Evolutionary conservation across 2,797 vertebrate species (phyloP).

Genomic region (Chelon labrosus): DNA sequence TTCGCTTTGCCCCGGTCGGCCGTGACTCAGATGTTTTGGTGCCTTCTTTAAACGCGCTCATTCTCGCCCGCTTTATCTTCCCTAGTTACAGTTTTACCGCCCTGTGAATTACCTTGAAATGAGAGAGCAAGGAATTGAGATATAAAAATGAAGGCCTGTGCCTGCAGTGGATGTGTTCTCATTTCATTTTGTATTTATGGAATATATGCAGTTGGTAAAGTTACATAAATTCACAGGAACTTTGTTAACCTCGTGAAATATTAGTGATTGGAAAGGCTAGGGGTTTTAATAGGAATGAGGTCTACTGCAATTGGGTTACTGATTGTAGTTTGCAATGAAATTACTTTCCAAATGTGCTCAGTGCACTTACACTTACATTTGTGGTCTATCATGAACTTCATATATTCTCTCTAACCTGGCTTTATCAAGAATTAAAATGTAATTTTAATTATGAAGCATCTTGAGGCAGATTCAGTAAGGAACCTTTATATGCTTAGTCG

Average conservation of each 20-base stretch:
- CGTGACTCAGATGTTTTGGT: constrained; percentile 65
- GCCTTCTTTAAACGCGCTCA: constrained; percentile 25
- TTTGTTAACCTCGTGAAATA: constrained; percentile 59
- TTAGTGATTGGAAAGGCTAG: constrained; percentile 26
- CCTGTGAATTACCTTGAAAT: constrained; percentile 63
- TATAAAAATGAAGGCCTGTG: constrained; percentile 39
- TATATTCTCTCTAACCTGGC: constrained; percentile 12
- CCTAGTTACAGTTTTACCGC: constrained; percentile 55
- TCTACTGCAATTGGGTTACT: constrained; percentile 27
- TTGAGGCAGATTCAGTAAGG: not conserved
- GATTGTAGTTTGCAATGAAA: constrained; percentile 32
- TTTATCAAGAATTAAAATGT: constrained; percentile 1
- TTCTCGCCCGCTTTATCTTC: constrained; percentile 39
- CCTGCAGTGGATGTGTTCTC: constrained; percentile 37
- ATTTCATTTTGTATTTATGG: constrained; percentile 63
- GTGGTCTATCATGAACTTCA: not conserved
- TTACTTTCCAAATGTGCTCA: constrained; percentile 26
- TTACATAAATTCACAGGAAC: constrained; percentile 60
- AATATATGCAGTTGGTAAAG: constrained; percentile 52
- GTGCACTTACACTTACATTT: constrained; percentile 5
- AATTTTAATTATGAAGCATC: constrained; percentile 3
- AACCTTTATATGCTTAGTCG: not conserved
- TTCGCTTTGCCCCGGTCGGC: constrained; percentile 24
- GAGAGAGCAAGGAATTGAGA: constrained; percentile 37
- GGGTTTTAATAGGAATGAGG: constrained; percentile 45